Conservation (phyloP, 2,888 invertebrate species). For the Pachycephus smyrnensis region DNA sequence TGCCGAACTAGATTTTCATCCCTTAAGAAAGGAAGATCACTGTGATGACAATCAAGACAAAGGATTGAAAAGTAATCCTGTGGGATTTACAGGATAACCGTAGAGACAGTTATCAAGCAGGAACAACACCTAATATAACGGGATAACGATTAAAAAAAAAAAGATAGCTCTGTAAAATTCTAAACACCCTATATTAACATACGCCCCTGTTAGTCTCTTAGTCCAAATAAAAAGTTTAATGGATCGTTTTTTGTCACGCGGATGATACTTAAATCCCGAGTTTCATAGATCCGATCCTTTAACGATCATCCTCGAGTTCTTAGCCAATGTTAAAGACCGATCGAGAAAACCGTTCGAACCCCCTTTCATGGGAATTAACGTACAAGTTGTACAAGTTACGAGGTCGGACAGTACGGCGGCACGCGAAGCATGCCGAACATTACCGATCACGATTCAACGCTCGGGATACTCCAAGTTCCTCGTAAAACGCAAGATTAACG, state of each 20-base stretch:
- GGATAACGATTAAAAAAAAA: not conserved
- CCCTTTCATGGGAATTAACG: not conserved
- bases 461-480: not conserved
- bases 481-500: conserved; percentile 10
- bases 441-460: not conserved
- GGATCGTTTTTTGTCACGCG: not conserved
- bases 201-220: not conserved
- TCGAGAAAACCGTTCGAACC: not conserved
- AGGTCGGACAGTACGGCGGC: conserved; percentile 9
- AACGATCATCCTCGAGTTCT: not conserved
- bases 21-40: not conserved
- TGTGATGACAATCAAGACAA: not conserved
- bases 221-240: not conserved
- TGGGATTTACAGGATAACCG: not conserved
- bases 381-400: conserved; percentile 7
- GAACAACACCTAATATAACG: not conserved
- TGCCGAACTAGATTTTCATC: not conserved
- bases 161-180: not conserved
- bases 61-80: not conserved
- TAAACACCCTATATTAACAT: not conserved
- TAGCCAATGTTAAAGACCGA: not conserved
- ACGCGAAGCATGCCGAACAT: conserved; percentile 8
- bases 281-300: not conserved
- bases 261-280: not conserved
- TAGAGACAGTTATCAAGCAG: not conserved